Conservation (phyloP, 2,113 vertebrate genomes). For the Dolichallabes microphthalmus region DNA sequence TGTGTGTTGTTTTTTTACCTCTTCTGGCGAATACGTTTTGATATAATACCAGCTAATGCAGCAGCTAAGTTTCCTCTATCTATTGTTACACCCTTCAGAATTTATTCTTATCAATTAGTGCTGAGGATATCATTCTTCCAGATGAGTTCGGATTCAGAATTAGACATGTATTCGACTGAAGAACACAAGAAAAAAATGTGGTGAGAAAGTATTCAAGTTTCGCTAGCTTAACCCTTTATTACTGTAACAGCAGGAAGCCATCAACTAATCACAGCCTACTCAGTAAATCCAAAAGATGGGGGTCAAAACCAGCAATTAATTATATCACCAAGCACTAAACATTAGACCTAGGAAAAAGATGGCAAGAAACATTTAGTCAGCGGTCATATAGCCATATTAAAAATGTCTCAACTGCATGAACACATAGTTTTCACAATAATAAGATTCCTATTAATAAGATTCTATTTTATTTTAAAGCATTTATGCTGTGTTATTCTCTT, state of each 20-base stretch:
- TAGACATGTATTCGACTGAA: background rate
- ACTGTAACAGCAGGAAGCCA: conserved; percentile 4
- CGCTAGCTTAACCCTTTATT: background rate
- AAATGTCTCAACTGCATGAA: background rate
- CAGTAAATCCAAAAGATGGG: conserved; percentile 3
- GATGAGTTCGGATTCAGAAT: background rate
- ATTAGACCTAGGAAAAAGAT: background rate
- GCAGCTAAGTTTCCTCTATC: background rate
- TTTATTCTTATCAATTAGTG: conserved; percentile 33
- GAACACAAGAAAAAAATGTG: background rate
- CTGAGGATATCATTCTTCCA: conserved; percentile 16
- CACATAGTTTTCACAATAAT: too few species aligned
- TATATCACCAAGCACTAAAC: background rate
- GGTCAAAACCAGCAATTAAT: conserved; percentile 4
- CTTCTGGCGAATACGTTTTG: background rate
- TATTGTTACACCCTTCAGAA: conserved; percentile 13
- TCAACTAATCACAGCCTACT: background rate
- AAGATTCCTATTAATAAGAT: background rate
- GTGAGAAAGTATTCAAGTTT: conserved; percentile 2
- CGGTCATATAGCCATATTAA: background rate
- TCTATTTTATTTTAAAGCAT: conserved; percentile 3
- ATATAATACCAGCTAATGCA: background rate
- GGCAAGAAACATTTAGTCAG: background rate
- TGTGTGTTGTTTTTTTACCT: background rate
- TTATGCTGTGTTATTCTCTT: background rate